Evolutionary conservation across 2,888 invertebrate genomes (phyloP).

Genomic region (Cataglyphis albicans): DNA sequence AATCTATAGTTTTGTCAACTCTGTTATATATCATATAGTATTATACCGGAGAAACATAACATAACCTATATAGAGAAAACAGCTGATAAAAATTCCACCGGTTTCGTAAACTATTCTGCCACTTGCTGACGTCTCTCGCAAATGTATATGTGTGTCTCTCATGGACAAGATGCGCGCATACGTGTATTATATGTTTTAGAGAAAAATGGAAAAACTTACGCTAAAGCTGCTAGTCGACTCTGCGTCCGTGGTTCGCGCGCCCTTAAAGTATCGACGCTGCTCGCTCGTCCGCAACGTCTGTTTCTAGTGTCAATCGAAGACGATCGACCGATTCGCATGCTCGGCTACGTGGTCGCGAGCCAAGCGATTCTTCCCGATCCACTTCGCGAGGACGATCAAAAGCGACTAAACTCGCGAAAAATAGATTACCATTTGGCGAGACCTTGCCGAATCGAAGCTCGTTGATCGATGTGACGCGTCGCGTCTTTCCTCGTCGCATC

Average conservation of each 20-base stretch:
- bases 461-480: background rate
- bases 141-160: background rate
- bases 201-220: conserved; percentile 18
- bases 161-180: background rate
- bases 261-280: conserved; percentile 23
- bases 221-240: background rate
- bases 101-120: background rate
- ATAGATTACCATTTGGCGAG: background rate
- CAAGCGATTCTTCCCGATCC: background rate
- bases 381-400: background rate
- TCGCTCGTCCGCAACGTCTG: background rate
- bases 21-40: background rate
- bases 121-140: background rate
- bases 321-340: conserved; percentile 11
- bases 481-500: conserved; percentile 12
- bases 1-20: background rate
- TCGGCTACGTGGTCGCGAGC: background rate
- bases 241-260: background rate
- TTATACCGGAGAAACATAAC: background rate
- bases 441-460: background rate
- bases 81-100: background rate
- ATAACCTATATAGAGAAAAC: conserved; percentile 23
- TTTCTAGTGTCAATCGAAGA: background rate
- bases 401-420: conserved; percentile 8
- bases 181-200: background rate